Percentiles rank a stretch among this genome's conserved stretches.
These are phyloP conservation scores for Apodemia hepburni DNA, from an alignment of 2,888 invertebrate genomes.

Conservation along the genomic window DNA sequence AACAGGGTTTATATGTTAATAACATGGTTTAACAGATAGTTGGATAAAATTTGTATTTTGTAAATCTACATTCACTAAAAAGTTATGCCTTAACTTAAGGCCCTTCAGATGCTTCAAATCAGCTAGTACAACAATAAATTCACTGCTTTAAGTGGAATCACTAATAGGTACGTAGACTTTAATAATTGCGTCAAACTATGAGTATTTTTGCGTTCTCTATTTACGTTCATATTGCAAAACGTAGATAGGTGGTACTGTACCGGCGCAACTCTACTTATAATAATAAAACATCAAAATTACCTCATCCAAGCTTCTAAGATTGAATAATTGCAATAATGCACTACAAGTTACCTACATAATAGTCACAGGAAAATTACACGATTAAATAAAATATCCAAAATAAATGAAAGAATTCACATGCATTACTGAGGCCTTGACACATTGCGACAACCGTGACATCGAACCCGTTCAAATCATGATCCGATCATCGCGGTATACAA, in stretches of 20 bases:
- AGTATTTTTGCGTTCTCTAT: background rate
- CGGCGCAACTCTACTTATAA: background rate
- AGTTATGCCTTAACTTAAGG: too few species aligned
- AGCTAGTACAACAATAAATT: too few species aligned
- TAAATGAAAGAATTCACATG: slow-evolving; percentile 29
- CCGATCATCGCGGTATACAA: slow-evolving; percentile 37
- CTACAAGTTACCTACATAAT: background rate
- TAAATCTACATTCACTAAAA: too few species aligned
- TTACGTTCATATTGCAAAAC: background rate
- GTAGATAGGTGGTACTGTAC: background rate
- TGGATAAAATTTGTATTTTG: too few species aligned
- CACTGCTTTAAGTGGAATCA: background rate
- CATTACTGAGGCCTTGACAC: slow-evolving; percentile 38
- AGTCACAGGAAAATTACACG: background rate
- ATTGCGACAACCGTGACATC: slow-evolving; percentile 53
- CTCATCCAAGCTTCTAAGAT: background rate
- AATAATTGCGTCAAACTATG: background rate
- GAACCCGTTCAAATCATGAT: slow-evolving; percentile 49
- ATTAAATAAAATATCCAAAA: slow-evolving; percentile 7
- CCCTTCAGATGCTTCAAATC: too few species aligned
- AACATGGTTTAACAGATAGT: too few species aligned
- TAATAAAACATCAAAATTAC: background rate
- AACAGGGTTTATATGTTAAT: too few species aligned
- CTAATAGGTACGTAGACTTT: background rate
- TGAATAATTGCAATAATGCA: background rate